Conservation (phyloP, 2,113 vertebrate species). For the Dolichallabes microphthalmus region DNA sequence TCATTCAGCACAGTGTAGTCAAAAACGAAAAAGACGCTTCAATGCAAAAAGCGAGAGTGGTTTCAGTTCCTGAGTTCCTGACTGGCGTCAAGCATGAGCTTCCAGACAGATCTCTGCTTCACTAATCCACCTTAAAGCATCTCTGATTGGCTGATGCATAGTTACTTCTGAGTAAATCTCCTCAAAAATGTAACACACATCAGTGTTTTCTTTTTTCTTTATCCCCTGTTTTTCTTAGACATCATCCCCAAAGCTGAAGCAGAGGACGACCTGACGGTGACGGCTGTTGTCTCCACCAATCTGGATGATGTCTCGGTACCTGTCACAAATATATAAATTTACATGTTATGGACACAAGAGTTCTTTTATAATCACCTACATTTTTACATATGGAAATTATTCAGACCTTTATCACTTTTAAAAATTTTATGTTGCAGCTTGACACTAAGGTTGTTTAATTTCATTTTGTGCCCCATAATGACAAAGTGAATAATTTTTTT, state of each 20-base stretch:
- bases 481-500: too few species aligned
- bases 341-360: not conserved
- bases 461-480: too few species aligned
- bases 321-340: constrained; percentile 38
- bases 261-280: constrained; percentile 76
- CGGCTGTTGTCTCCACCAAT: constrained; percentile 70
- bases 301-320: constrained; percentile 83
- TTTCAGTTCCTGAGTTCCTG: not conserved
- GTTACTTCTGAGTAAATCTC: not conserved
- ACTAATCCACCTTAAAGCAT: not conserved
- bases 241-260: constrained; percentile 76
- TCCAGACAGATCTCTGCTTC: not conserved
- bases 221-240: constrained; percentile 68
- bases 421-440: too few species aligned
- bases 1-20: not conserved
- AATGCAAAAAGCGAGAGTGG: not conserved
- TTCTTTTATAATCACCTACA: not conserved
- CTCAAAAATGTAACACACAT: not conserved
- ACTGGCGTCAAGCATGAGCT: not conserved
- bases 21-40: not conserved
- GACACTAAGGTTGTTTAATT: too few species aligned
- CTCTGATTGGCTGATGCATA: not conserved
- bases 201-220: not conserved
- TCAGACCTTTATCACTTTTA: too few species aligned
- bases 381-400: not conserved